Evolutionary conservation across 2,888 invertebrate genomes (phyloP), one percentile per base, ranked within the genome.

Genomic region (Buathra laborator): DNA sequence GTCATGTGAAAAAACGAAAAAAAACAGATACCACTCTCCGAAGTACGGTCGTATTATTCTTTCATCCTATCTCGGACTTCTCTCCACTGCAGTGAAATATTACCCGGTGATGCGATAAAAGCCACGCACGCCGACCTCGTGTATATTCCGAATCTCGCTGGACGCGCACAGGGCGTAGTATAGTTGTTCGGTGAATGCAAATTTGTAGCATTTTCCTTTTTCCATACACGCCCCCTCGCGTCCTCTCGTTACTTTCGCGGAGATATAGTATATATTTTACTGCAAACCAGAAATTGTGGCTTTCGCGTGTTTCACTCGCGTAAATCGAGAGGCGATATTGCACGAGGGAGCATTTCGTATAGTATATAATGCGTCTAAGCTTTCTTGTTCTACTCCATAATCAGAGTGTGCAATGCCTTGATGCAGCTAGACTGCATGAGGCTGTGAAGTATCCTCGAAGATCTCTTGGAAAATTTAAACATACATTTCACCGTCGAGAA

Each of bases 331-430:
- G 51, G 59, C 44, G 78, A 70, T 75, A 79, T 71, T 46, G 43
- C 75, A 19, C 16, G 70, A 44, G 62, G 62, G 66, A 78, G 78
- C 59, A 62, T 56, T 79, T 81, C 56, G 79, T 79, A 43, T n/a
- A 6, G 32, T 70, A 24, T 29, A 79, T 29, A 79, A 82, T 32
- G 79, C 64, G 70, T 75, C 74, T 75, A 56, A 14, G 56, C 59
- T 67, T 75, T 79, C 75, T 66, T 37, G 74, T 79, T 79, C 66
- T 68, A 72, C 81, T 71, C 64, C 66, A 76, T 75, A 85, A 85
- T 85, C 82, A 79, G 79, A 29, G 62, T 48, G 48, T 48, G 29
- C 53, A 48, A 46, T 14, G 66, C 77, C 67, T 29, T 67, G 59
- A 46, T 32, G 70, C 51, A 53, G 32, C 46, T n/a, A 67, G 72